Evolutionary conservation across 2,113 vertebrate genomes (phyloP), one percentile per base, ranked within the genome.

Genomic region (Cavia aperea): DNA sequence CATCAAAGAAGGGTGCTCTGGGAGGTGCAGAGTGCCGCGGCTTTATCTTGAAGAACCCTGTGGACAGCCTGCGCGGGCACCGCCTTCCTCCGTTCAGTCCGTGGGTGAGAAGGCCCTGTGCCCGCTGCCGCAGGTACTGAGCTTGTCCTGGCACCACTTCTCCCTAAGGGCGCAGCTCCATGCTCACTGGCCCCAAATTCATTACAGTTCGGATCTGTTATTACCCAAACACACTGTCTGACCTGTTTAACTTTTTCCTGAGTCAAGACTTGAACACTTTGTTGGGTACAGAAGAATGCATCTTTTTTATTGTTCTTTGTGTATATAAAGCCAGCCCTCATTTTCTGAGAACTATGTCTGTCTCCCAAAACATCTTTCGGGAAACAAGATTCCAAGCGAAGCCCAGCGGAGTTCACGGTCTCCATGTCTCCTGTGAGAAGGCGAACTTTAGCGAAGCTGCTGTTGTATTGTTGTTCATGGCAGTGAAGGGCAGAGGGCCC

Each of bases 331-430:
- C 79, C 3, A 88, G 13, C 2, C 29, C 3, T 86, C 26, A 4
- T 31, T 92, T 94, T 79, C 39, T 93, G 86, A 89, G 51, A 88
- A 86, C 11, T 66, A 1, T n/a, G 39, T 84, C 77, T 93, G 31
- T 94, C 65, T 93, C 56, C 70, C 62, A 87, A 65, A 89, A 12
- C 91, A 26, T 88, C 39, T 66, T 56, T 95, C 73, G 63, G 58
- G 78, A 95, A 86, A 82, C 51, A 89, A 13, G 23, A 56, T 23
- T 75, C 79, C 51, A 86, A 88, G 31, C 51, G 36, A 24, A 86
- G 24, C 81, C 2, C 79, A 81, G 12, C 1, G 29, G 26, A 43
- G 33, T n/a, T 56, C 49, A 62, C 13, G 31, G 21, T 49, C 81
- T 93, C 24, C 65, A 65, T 43, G n/a, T 4, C 46, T 79, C 19